Evolutionary conservation across 2,113 vertebrate genomes (phyloP).

Genomic region (Myrmecophaga tridactyla): DNA sequence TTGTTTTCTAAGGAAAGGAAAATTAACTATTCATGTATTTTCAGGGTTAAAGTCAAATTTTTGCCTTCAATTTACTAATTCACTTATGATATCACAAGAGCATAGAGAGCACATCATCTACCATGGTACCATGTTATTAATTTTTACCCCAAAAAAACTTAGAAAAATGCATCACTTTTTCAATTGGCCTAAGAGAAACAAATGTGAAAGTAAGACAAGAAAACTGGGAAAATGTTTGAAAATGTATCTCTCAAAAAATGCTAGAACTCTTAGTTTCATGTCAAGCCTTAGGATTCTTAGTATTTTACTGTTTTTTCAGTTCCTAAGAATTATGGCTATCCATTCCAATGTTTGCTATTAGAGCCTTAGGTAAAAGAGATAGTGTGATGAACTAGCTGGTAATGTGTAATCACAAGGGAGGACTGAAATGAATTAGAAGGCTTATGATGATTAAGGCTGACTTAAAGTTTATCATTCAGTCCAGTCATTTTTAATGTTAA

Average conservation of each 20-base stretch:
- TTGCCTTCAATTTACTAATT: slow-evolving; percentile 17
- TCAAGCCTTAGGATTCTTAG: not conserved
- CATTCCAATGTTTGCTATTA: not conserved
- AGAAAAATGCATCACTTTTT: not conserved
- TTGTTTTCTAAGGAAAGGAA: not conserved
- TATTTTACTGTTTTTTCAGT: not conserved
- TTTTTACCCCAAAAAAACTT: not conserved
- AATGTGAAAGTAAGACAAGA: slow-evolving; percentile 12
- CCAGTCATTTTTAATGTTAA: not conserved
- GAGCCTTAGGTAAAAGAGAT: not conserved
- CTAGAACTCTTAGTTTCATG: not conserved
- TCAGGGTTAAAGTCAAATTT: not conserved
- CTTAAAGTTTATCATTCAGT: not conserved
- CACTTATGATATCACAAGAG: not conserved
- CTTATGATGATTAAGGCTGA: not conserved
- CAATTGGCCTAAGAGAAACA: not conserved
- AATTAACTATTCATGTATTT: not conserved
- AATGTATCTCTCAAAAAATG: not conserved
- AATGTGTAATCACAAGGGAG: not conserved
- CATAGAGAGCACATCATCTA: not conserved
- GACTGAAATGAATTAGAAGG: not conserved
- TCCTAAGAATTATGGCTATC: not conserved
- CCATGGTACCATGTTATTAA: not conserved
- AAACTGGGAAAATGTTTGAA: not conserved
- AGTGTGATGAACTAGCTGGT: not conserved